Base-by-base conservation (phyloP, 2,797 vertebrate species). In the Cynodonichthys magdalenae region DNA sequence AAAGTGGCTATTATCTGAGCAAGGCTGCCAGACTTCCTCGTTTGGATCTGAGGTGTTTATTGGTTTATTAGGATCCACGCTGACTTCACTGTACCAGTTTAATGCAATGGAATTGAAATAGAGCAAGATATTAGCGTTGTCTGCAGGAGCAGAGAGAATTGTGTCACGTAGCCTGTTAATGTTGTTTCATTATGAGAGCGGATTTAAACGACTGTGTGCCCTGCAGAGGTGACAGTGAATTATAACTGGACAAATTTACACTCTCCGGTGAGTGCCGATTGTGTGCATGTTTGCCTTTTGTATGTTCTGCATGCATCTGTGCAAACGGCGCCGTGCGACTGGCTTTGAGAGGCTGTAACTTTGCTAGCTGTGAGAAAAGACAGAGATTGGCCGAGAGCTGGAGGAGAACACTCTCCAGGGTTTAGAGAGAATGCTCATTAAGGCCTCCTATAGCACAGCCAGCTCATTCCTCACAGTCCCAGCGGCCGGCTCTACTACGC, bases 391-490 rank as follows among this genome's bases (percentile, higher is more conserved):
- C 83, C 55, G 73, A 85, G 80, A 83, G 87, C 77, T 81, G 84
- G 64, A 52, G 69, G 69, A 86, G 85, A 53, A 75, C 79, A 67
- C 81, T 89, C 89, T 88, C 87, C 73, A 74, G 86, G 87, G 87
- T 89, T 90, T 88, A 82, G 81, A 84, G 80, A 66, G 82, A 88
- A 87, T 80, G 87, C 90, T 91, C 90, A 89, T 91, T 90, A 91
- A 91, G 87, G 90, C 84, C 85, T 87, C 84, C 86, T 89, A 80
- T 81, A 90, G 89, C 85, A 80, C 77, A 69, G 82, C 82, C 83
- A 81, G 84, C 90, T 89, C 89, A 88, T 89, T 85, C 87, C 83
- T 89, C 88, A 87, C 80, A 68, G 84, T 89, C 85, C 87, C 85
- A 85, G 75, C 80, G 87, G 83, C 86, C 80, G 75, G 78, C 80